A percentile compares a stretch with the other conserved stretches of the same genome.
These are phyloP conservation scores for Anomalospiza imberbis DNA, from an alignment of 2,797 vertebrate genomes.

Conservation along the genomic window DNA sequence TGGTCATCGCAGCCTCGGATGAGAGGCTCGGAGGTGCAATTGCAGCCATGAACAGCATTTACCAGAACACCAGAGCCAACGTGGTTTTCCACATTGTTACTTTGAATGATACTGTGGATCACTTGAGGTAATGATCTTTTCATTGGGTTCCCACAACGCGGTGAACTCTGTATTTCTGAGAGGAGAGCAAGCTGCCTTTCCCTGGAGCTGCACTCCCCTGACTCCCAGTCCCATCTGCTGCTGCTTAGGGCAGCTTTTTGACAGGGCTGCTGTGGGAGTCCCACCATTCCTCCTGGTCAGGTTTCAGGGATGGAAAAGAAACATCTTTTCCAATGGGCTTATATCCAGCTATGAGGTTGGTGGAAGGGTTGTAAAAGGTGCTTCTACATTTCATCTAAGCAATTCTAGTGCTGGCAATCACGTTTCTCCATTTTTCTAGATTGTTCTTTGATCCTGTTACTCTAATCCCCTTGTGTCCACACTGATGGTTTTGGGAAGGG, in stretches of 20 bases:
- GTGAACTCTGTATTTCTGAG: neutral
- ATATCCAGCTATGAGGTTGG: neutral
- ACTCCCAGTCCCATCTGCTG: neutral
- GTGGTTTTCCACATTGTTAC: constrained; percentile 92
- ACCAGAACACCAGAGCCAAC: constrained; percentile 85
- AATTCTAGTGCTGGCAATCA: neutral
- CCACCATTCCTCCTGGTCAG: neutral
- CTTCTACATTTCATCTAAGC: neutral
- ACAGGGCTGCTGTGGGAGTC: neutral
- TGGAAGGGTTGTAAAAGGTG: neutral
- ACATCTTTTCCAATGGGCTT: neutral
- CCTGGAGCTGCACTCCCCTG: neutral
- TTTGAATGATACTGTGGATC: constrained; percentile 86
- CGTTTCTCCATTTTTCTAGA: neutral
- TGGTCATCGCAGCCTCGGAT: constrained; percentile 89
- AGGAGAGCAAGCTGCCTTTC: neutral
- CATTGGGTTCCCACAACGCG: neutral
- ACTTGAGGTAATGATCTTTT: constrained; percentile 82
- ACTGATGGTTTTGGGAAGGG: neutral
- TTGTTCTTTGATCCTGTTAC: neutral
- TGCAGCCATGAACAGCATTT: constrained; percentile 91
- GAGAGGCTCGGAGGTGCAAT: constrained; percentile 90
- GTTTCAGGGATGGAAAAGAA: neutral
- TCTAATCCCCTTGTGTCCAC: neutral
- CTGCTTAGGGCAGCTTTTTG: neutral